Evolutionary conservation across 2,888 invertebrate species (phyloP).

Genomic region (Nebria brevicollis): DNA sequence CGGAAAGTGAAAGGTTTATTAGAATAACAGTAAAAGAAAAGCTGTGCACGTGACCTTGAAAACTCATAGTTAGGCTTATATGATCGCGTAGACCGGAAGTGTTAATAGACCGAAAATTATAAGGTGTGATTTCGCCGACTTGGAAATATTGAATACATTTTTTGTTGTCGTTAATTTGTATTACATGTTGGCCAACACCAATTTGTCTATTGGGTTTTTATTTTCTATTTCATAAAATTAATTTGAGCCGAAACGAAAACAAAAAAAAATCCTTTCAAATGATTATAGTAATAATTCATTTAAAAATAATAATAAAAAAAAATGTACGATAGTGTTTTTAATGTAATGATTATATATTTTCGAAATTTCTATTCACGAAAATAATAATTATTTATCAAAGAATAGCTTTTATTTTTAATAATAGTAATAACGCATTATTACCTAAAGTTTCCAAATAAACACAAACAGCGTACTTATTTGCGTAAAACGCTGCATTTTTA

Average conservation of each 20-base stretch:
- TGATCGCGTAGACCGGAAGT: constrained; percentile 23
- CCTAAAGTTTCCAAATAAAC: too few species aligned
- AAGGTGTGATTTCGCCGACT: constrained; percentile 19
- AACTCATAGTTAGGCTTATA: not conserved
- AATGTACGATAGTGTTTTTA: not conserved
- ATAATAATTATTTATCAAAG: not conserved
- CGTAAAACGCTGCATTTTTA: too few species aligned
- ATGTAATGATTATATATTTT: not conserved
- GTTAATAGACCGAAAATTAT: constrained; percentile 34
- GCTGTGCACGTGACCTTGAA: constrained; percentile 19
- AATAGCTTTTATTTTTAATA: not conserved
- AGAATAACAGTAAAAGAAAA: not conserved
- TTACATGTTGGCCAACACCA: not conserved
- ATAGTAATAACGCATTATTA: not conserved
- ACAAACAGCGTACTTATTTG: too few species aligned
- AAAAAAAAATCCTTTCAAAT: not conserved
- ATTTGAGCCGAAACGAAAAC: constrained; percentile 4
- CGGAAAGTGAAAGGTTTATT: too few species aligned
- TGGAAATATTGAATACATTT: constrained; percentile 24
- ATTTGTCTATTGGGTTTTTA: not conserved
- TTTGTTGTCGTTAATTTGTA: not conserved
- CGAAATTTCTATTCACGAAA: not conserved
- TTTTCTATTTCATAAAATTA: not conserved
- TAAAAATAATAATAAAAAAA: not conserved
- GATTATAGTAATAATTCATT: constrained; percentile 1